phyloP scores from a whole-genome alignment of 2,113 vertebrate species.

The Thamnaconus septentrionalis region DNA sequence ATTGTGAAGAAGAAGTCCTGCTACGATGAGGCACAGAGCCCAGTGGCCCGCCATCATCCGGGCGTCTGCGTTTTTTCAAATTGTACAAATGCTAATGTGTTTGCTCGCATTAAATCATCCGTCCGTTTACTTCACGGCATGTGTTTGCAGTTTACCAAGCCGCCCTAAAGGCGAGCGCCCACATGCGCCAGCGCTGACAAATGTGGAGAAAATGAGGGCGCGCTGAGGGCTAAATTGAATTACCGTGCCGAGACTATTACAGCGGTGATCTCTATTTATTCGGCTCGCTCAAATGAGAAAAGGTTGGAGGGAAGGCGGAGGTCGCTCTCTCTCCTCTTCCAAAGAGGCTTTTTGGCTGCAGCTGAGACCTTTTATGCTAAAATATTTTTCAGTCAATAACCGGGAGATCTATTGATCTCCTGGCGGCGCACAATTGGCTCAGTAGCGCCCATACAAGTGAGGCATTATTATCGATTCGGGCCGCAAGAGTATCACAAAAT shows the following conservation, averaged over 20 bases:
- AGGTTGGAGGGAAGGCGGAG: slow-evolving; percentile 24
- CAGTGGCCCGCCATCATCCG: too few species aligned
- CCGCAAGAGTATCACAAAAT: too few species aligned
- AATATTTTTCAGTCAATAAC: slow-evolving; percentile 70
- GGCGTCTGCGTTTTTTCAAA: too few species aligned
- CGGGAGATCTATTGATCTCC: slow-evolving; percentile 54
- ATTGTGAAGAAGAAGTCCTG: too few species aligned
- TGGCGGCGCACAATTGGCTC: slow-evolving; percentile 57
- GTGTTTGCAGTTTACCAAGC: slow-evolving; percentile 1
- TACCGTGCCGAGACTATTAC: slow-evolving; percentile 43
- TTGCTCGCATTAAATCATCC: too few species aligned
- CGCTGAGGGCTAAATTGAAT: slow-evolving; percentile 51
- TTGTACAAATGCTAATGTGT: too few species aligned
- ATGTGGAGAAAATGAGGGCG: slow-evolving; percentile 47
- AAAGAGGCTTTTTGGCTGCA: slow-evolving; percentile 36
- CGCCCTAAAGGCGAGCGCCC: slow-evolving; percentile 10
- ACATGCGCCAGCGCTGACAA: slow-evolving; percentile 17
- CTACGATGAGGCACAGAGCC: too few species aligned
- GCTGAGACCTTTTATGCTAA: slow-evolving; percentile 52
- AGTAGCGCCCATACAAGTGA: slow-evolving; percentile 44
- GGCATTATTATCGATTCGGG: slow-evolving; percentile 64
- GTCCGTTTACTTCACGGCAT: not conserved
- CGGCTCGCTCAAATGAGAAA: slow-evolving; percentile 27
- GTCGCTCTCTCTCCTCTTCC: slow-evolving; percentile 13
- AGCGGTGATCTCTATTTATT: slow-evolving; percentile 53